A percentile compares a stretch with the other conserved stretches of the same genome.
These are phyloP conservation scores for Scomber scombrus DNA, from an alignment of 2,113 vertebrate genomes.

Conservation along the genomic window DNA sequence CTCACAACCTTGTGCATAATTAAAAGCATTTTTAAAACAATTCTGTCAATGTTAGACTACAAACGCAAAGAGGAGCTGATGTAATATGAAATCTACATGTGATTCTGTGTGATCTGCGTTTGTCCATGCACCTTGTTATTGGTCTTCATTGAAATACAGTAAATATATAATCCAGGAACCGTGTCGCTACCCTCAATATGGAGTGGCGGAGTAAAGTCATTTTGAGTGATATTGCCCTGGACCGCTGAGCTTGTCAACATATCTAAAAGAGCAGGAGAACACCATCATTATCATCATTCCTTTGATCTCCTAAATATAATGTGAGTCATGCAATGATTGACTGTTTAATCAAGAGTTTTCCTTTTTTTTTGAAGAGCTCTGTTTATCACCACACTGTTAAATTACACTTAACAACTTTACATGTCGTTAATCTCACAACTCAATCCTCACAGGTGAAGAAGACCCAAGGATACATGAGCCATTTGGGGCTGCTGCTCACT, in stretches of 20 bases:
- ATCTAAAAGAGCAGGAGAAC: constrained; percentile 37
- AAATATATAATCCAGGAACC: not conserved
- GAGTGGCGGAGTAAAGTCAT: constrained; percentile 1
- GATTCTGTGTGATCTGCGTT: not conserved
- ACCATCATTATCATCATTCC: constrained; percentile 16
- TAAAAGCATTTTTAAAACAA: constrained; percentile 3
- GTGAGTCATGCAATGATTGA: constrained; percentile 30
- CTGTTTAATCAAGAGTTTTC: constrained; percentile 35
- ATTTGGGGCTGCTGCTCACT: not conserved
- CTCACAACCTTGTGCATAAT: constrained; percentile 10
- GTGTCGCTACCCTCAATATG: not conserved
- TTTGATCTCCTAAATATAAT: constrained; percentile 49
- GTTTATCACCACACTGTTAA: constrained; percentile 36
- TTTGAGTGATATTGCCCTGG: constrained; percentile 23
- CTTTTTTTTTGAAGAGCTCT: constrained; percentile 23
- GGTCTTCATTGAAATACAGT: not conserved
- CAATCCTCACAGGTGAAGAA: not conserved
- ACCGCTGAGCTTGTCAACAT: constrained; percentile 36
- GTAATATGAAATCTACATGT: not conserved
- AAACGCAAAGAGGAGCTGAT: not conserved
- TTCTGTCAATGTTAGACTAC: constrained; percentile 15
- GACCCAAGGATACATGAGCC: not conserved
- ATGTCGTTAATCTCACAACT: constrained; percentile 39
- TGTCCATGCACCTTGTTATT: not conserved
- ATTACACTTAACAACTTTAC: constrained; percentile 40